Conservation (phyloP, 2,888 invertebrate genomes). For the Brenthis hecate region DNA sequence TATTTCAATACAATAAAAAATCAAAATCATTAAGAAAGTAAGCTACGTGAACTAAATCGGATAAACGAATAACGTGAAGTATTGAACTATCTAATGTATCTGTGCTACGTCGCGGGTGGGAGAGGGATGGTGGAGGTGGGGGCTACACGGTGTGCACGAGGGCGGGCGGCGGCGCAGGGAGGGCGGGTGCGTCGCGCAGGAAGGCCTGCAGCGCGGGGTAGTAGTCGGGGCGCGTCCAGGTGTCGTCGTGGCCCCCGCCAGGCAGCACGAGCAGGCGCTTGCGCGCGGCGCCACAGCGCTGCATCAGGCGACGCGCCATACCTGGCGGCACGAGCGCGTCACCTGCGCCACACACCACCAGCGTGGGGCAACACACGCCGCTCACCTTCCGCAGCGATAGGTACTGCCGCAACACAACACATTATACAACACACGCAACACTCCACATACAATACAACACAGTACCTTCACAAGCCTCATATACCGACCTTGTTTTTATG, state of each 20-base stretch:
- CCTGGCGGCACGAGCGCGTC: slow-evolving; percentile 94
- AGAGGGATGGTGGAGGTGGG: too few species aligned
- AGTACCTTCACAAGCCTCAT: not conserved
- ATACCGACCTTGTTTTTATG: slow-evolving; percentile 94
- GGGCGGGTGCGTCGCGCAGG: slow-evolving; percentile 62
- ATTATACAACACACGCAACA: not conserved
- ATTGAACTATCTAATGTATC: not conserved
- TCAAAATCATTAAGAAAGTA: too few species aligned
- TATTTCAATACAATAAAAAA: too few species aligned
- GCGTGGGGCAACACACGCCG: slow-evolving; percentile 87
- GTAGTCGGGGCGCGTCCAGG: slow-evolving; percentile 94
- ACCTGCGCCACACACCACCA: slow-evolving; percentile 94
- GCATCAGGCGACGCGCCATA: slow-evolving; percentile 93
- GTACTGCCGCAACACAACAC: slow-evolving; percentile 80
- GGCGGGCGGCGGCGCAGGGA: slow-evolving; percentile 43
- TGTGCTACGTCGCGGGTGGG: not conserved
- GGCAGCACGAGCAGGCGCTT: slow-evolving; percentile 91
- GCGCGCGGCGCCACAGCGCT: slow-evolving; percentile 87
- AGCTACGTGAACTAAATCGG: not conserved
- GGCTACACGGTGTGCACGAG: not conserved
- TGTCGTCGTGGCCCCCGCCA: slow-evolving; percentile 96
- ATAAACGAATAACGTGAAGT: not conserved
- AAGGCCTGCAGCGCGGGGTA: slow-evolving; percentile 83
- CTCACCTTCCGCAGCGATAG: slow-evolving; percentile 88
- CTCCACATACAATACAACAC: not conserved